These are phyloP conservation scores for Adoxophyes honmai DNA, from an alignment of 1,140 invertebrate genomes.

Conservation along the genomic window DNA sequence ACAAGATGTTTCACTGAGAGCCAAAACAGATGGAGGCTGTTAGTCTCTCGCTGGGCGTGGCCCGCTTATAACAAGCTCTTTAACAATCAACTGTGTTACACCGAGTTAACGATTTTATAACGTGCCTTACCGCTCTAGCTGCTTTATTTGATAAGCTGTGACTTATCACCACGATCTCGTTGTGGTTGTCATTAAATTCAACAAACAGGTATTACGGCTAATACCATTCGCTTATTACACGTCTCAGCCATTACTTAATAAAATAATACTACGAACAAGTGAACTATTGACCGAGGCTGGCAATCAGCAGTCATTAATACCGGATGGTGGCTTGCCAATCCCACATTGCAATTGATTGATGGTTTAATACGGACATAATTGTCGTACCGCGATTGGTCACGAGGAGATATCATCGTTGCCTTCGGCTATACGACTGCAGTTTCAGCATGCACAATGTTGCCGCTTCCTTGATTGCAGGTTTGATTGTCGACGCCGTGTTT, in stretches of 20 bases:
- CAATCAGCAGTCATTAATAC: slow-evolving; percentile 49
- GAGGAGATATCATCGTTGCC: slow-evolving; percentile 40
- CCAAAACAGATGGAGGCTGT: too few species aligned
- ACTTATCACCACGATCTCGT: neutral
- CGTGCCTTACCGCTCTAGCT: too few species aligned
- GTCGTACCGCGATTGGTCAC: slow-evolving; percentile 53
- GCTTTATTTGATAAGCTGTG: neutral
- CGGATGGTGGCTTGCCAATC: slow-evolving; percentile 42
- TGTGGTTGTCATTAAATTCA: neutral
- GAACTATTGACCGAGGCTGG: slow-evolving; percentile 47
- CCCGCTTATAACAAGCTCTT: too few species aligned
- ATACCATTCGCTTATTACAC: neutral
- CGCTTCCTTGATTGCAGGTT: slow-evolving; percentile 5
- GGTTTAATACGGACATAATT: slow-evolving; percentile 59
- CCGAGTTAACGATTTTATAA: too few species aligned
- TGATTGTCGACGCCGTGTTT: neutral
- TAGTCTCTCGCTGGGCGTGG: too few species aligned
- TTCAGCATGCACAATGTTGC: neutral
- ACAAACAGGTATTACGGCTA: neutral
- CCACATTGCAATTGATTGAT: slow-evolving; percentile 58
- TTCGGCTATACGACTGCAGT: slow-evolving; percentile 5
- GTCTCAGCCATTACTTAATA: slow-evolving; percentile 3
- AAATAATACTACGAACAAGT: slow-evolving; percentile 18
- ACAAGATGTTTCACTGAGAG: too few species aligned
- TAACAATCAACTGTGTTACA: too few species aligned